Base-by-base conservation (phyloP, 1,140 invertebrate species). In the Diploscapter pachys region DNA sequence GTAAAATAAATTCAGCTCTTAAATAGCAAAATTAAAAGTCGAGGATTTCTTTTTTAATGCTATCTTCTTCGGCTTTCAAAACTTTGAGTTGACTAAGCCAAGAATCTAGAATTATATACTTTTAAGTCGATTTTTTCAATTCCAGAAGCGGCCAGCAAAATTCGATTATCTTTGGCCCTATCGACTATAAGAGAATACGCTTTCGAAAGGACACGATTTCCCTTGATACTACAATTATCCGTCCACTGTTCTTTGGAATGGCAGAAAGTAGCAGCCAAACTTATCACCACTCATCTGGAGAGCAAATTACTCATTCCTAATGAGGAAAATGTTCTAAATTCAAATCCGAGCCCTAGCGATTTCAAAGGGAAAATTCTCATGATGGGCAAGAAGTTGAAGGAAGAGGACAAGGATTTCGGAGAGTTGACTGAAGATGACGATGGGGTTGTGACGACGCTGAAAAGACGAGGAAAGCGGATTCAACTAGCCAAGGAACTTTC, bases 101-200 rank as follows among this genome's bases (percentile, higher is more conserved):
- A 31, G 31, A 31, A 31, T 31, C 31, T 31, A 31, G 31, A 31
- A 31, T 31, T 31, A 31, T 31, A 31, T 31, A 31, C 31, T 31
- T 31, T 31, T 31, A 31, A 31, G 31, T 31, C 31, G 31, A 31
- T 31, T 31, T 31, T 31, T 50, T 8, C 52, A n/a, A 8, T 68
- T 50, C 52, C 52, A 54, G 66, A 55, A 8, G 81, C 89, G 8
- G 90, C 89, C 2, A 88, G 87, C 57, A 89, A 89, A 80, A 87
- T 90, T 52, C 82, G 86, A 69, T 87, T 91, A 75, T 79, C 85
- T 63, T 88, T 89, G 78, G 89, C 89, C 4, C 80, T 90, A 11
- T 85, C 87, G 79, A 86, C 88, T 13, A 90, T 90, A 71, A 86
- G 86, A 74, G 87, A 88, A 68, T 88, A 89, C 81, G 89, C 90